These are phyloP conservation scores for Sebastes fasciatus DNA, from an alignment of 2,113 vertebrate genomes.

Conservation along the genomic window DNA sequence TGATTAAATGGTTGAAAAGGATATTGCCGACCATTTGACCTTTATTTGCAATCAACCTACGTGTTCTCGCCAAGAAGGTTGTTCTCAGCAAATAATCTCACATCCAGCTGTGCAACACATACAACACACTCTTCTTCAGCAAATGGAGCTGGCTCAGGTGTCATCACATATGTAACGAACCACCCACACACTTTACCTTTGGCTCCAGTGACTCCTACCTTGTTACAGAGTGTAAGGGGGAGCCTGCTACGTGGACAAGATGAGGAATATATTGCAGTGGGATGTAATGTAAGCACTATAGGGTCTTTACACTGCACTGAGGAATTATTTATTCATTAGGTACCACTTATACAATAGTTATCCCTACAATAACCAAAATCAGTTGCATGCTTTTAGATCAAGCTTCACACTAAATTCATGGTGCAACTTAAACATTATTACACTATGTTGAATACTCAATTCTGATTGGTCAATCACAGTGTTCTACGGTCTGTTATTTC, in stretches of 20 bases:
- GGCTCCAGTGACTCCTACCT: not conserved
- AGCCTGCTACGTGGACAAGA: not conserved
- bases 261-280: not conserved
- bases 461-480: no score
- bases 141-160: no score
- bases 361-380: not conserved
- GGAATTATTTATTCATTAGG: not conserved
- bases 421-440: not conserved
- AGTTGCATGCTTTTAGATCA: not conserved
- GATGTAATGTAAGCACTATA: not conserved
- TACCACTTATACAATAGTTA: not conserved
- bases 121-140: no score
- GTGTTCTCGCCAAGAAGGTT: not conserved
- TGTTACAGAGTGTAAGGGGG: not conserved
- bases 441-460: no score
- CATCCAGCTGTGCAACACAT: not conserved
- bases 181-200: not conserved
- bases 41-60: constrained; percentile 4
- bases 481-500: no score
- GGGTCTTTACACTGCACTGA: not conserved
- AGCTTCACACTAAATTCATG: not conserved
- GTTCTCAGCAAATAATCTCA: not conserved
- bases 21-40: not conserved
- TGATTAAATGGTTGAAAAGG: constrained; percentile 5
- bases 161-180: not conserved